Conservation (phyloP, 2,888 invertebrate species). For the Congeria kusceri region DNA sequence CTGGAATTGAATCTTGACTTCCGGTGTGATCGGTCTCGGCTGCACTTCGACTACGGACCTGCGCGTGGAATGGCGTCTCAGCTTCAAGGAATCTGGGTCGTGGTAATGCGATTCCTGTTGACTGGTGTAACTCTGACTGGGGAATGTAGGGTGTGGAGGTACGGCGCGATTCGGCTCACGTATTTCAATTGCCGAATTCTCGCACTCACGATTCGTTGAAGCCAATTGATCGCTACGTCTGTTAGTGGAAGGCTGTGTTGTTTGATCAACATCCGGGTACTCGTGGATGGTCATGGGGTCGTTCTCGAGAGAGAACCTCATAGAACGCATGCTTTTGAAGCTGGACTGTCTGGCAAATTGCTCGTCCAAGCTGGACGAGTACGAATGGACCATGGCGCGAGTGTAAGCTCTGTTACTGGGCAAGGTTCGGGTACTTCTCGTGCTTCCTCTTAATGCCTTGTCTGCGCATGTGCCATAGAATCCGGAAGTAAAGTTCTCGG, state of each 20-base stretch:
- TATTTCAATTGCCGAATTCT: no score
- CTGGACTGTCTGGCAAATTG: background rate
- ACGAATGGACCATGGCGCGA: conserved; percentile 18
- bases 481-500: conserved; percentile 30
- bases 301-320: background rate
- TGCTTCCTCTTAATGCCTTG: background rate
- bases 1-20: background rate
- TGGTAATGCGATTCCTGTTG: conserved; percentile 35
- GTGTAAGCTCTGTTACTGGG: conserved; percentile 2
- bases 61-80: background rate
- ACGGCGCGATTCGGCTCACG: no score
- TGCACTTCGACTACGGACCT: background rate
- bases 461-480: conserved; percentile 17
- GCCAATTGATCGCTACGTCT: background rate
- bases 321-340: background rate
- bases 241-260: background rate
- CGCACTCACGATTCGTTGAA: no score
- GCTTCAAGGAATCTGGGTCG: conserved; percentile 34
- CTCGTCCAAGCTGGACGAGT: conserved; percentile 10
- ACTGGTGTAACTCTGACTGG: background rate
- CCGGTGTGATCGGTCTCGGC: conserved; percentile 7
- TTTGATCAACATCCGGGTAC: background rate
- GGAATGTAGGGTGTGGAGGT: background rate
- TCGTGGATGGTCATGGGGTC: conserved; percentile 2
- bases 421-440: background rate